Evolutionary conservation across 2,888 invertebrate genomes (phyloP).

Genomic region (Tinea pellionella): DNA sequence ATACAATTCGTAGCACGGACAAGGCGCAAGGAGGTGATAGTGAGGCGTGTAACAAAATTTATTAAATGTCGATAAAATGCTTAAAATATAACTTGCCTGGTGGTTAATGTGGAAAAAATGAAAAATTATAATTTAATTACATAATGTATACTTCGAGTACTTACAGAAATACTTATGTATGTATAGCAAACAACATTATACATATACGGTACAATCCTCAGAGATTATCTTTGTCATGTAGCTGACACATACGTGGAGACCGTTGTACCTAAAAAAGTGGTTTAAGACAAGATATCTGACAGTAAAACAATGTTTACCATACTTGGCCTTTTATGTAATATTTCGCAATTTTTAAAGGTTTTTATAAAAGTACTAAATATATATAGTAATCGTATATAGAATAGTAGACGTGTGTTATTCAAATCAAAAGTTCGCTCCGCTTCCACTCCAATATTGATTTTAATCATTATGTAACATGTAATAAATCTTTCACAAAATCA

Average conservation of each 20-base stretch:
- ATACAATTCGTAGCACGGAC: conserved; percentile 15
- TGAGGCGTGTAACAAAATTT: neutral
- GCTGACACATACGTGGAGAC: neutral
- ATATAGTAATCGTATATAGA: too few relatives aligned
- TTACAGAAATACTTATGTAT: too few relatives aligned
- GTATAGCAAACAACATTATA: too few relatives aligned
- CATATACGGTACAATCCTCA: too few relatives aligned
- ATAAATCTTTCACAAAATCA: neutral
- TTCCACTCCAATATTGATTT: too few relatives aligned
- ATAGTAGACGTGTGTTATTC: too few relatives aligned
- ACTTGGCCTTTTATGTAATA: too few relatives aligned
- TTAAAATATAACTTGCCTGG: conserved; percentile 9
- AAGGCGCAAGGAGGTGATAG: conserved; percentile 7
- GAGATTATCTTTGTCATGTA: neutral
- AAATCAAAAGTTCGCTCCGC: too few relatives aligned
- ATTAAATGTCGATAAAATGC: neutral
- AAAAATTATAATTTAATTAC: too few relatives aligned
- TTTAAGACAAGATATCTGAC: neutral
- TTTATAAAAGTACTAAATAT: too few relatives aligned
- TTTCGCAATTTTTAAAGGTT: too few relatives aligned
- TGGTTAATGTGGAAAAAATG: neutral
- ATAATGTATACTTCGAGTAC: too few relatives aligned
- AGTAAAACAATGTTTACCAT: neutral
- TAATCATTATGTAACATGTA: neutral
- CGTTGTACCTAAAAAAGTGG: neutral